phyloP scores from a whole-genome alignment of 2,113 vertebrate species.

The Panurus biarmicus region DNA sequence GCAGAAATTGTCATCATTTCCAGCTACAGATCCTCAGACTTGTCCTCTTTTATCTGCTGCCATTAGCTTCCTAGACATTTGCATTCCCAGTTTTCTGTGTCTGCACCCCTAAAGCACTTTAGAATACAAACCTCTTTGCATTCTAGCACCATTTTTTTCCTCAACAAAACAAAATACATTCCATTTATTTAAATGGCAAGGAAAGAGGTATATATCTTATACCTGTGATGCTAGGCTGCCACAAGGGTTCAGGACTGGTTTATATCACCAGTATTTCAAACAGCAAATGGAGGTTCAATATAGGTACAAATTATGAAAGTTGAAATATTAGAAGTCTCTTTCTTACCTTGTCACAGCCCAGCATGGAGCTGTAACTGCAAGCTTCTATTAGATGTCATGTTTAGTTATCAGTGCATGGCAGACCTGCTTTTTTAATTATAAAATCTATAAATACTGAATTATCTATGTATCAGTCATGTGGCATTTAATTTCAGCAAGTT shows the following conservation, averaged over 20 bases:
- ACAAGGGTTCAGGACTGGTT: not conserved
- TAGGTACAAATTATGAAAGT: not conserved
- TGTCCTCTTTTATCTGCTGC: not conserved
- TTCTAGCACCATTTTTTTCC: not conserved
- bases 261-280: not conserved
- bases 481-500: not conserved
- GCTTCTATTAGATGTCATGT: not conserved
- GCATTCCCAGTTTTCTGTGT: not conserved
- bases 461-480: not conserved
- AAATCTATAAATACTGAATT: not conserved
- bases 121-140: not conserved
- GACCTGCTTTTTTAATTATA: not conserved
- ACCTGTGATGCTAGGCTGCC: not conserved
- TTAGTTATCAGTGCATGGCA: not conserved
- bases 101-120: not conserved
- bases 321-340: not conserved
- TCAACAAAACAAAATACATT: not conserved
- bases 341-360: not conserved
- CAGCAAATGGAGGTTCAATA: not conserved
- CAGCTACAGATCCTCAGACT: not conserved
- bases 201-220: not conserved
- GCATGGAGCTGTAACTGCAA: not conserved
- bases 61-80: not conserved
- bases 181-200: not conserved
- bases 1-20: not conserved